A percentile compares a stretch with the other conserved stretches of the same genome.
These are phyloP conservation scores for Cottoperca gobio DNA, from an alignment of 2,797 vertebrate genomes.

Conservation along the genomic window DNA sequence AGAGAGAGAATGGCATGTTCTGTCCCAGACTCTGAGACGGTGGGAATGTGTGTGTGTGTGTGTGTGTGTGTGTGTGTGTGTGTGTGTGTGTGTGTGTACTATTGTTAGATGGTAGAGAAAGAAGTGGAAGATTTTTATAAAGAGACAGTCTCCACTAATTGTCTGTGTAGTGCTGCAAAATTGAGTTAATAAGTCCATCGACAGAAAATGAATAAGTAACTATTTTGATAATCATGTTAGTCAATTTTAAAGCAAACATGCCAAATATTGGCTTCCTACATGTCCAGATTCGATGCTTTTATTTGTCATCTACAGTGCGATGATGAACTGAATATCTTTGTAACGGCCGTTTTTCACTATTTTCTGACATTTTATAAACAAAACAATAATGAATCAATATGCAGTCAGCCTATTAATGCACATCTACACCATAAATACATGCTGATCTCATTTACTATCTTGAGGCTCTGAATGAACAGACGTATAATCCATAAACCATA, in stretches of 20 bases:
- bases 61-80: conserved; percentile 7
- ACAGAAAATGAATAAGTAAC: not conserved
- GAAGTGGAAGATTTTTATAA: not conserved
- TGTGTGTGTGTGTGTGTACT: too few species aligned
- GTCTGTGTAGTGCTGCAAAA: not conserved
- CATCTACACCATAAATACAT: not conserved
- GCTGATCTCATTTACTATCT: too few species aligned
- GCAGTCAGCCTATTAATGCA: not conserved
- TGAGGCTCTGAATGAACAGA: not conserved
- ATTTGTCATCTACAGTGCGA: not conserved
- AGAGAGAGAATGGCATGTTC: conserved; percentile 65
- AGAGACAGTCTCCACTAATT: not conserved
- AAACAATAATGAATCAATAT: not conserved
- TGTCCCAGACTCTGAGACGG: conserved; percentile 46
- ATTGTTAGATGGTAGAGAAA: not conserved
- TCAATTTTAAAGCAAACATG: not conserved
- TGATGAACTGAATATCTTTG: not conserved
- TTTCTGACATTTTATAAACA: not conserved
- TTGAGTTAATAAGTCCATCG: not conserved
- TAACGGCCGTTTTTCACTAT: not conserved
- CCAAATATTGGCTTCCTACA: not conserved
- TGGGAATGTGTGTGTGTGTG: conserved; percentile 51
- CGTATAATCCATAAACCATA: not conserved
- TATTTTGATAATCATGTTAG: not conserved
- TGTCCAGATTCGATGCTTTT: not conserved